phyloP scores from a whole-genome alignment of 2,113 vertebrate species.

The Seriola rivoliana region DNA sequence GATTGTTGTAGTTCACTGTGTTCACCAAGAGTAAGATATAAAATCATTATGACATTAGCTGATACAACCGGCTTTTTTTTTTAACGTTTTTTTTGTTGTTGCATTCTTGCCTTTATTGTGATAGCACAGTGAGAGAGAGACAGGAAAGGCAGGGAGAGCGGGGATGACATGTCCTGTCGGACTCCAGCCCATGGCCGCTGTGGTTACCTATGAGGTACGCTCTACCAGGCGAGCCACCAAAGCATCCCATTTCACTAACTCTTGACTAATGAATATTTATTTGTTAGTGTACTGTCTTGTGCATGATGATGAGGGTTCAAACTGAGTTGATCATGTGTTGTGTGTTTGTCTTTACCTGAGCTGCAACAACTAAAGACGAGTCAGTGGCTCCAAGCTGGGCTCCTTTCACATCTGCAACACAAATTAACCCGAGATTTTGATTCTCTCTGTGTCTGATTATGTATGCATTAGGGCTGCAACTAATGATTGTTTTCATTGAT shows the following conservation, averaged over 20 bases:
- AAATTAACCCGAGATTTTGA: constrained; percentile 16
- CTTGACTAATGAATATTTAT: neutral
- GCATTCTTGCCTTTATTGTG: no score
- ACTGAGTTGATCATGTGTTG: no score
- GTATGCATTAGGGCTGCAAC: neutral
- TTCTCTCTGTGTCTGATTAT: neutral
- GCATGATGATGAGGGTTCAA: neutral
- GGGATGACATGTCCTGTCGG: no score
- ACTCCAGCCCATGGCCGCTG: no score
- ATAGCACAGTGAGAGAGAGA: no score
- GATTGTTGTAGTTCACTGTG: neutral
- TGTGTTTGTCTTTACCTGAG: constrained; percentile 69
- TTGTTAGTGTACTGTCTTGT: neutral
- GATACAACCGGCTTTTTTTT: neutral
- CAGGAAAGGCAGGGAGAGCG: no score
- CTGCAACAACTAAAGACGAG: constrained; percentile 68
- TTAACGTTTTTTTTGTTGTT: no score
- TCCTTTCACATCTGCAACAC: constrained; percentile 74
- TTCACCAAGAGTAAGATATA: no score
- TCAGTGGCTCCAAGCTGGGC: constrained; percentile 64
- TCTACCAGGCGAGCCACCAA: no score
- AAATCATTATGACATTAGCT: neutral
- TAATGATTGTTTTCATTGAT: neutral
- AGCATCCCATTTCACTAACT: neutral
- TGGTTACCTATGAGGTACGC: no score